Conservation (phyloP, 2,113 vertebrate species). For the Coreoperca whiteheadi region DNA sequence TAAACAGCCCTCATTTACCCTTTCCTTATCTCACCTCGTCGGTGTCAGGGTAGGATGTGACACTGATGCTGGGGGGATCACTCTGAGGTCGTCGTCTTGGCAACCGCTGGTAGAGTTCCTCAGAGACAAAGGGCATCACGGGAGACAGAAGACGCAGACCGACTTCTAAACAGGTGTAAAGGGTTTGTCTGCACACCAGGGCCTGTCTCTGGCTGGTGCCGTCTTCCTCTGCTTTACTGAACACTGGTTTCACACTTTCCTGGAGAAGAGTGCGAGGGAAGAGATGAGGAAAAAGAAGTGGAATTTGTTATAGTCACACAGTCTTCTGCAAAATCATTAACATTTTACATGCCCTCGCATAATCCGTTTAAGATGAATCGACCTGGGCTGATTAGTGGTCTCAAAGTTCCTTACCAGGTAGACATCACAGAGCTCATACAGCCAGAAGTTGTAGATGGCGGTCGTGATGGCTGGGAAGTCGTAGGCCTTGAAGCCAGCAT, state of each 20-base stretch:
- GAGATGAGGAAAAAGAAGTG: too few relatives aligned
- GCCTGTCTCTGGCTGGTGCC: slow-evolving; percentile 66
- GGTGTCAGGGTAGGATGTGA: slow-evolving; percentile 87
- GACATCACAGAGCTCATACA: slow-evolving; percentile 93
- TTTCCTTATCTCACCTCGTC: slow-evolving; percentile 81
- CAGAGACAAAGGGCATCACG: slow-evolving; percentile 91
- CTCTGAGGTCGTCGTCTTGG: slow-evolving; percentile 81
- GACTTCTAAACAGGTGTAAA: slow-evolving; percentile 91
- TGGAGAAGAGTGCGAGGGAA: slow-evolving; percentile 46
- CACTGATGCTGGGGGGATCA: slow-evolving; percentile 84
- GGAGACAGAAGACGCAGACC: slow-evolving; percentile 90
- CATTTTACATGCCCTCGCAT: neutral
- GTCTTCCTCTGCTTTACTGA: slow-evolving; percentile 79
- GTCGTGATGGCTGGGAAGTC: slow-evolving; percentile 91
- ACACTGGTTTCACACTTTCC: slow-evolving; percentile 92
- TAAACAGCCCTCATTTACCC: neutral
- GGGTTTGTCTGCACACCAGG: slow-evolving; percentile 85
- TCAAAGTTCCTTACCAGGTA: slow-evolving; percentile 85
- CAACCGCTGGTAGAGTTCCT: slow-evolving; percentile 92
- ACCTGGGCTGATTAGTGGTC: neutral
- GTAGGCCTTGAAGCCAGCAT: slow-evolving; percentile 85
- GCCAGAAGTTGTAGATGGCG: slow-evolving; percentile 93
- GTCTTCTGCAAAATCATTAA: neutral
- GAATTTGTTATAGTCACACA: neutral
- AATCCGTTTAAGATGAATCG: neutral